Conservation (phyloP, 1,140 invertebrate species). For the Ceratoteleas bidentatus region DNA sequence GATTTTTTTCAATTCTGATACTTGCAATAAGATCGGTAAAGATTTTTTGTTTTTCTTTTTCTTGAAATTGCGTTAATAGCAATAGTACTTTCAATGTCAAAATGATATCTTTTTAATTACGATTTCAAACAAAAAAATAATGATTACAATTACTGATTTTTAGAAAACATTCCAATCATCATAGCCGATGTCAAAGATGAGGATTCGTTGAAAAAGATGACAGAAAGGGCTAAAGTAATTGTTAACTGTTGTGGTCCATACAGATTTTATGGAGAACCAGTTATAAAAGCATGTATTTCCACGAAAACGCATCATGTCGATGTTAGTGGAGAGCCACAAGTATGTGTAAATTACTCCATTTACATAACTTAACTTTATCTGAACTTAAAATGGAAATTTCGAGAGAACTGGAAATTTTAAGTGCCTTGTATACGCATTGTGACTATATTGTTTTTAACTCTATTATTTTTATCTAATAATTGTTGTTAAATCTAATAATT, state of each 20-base stretch:
- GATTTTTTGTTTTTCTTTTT: too few relatives aligned
- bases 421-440: too few relatives aligned
- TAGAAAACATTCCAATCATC: constrained; percentile 84
- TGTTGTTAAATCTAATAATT: too few relatives aligned
- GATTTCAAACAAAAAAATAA: too few relatives aligned
- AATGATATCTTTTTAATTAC: too few relatives aligned
- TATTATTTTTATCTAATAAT: too few relatives aligned
- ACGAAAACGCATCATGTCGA: constrained; percentile 93
- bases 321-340: constrained; percentile 93
- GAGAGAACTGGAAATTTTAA: too few relatives aligned
- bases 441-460: too few relatives aligned
- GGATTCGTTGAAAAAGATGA: constrained; percentile 88
- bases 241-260: constrained; percentile 96
- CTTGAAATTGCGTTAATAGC: too few relatives aligned
- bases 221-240: constrained; percentile 86
- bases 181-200: constrained; percentile 90
- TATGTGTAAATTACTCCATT: constrained; percentile 62
- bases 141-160: constrained; percentile 21
- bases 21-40: too few relatives aligned
- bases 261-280: constrained; percentile 93
- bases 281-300: constrained; percentile 94
- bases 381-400: background rate
- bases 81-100: too few relatives aligned
- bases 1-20: too few relatives aligned
- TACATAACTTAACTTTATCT: background rate